phyloP scores from a whole-genome alignment of 2,113 vertebrate species.

The Ameiurus melas region DNA sequence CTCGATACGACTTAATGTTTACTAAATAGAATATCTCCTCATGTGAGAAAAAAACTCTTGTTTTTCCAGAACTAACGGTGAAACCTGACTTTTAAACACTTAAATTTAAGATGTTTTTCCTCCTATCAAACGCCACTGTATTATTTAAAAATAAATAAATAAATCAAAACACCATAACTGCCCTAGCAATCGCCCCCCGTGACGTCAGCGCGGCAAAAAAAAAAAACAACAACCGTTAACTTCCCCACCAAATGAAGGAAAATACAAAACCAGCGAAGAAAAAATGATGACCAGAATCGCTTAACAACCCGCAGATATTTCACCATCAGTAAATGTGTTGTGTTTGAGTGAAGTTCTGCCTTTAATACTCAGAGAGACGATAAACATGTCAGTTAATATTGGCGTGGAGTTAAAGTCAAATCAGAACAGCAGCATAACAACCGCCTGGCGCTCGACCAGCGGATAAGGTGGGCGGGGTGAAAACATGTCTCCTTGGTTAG shows the following conservation, averaged over 20 bases:
- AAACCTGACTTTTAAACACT: background rate
- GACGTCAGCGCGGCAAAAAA: background rate
- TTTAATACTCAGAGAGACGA: background rate
- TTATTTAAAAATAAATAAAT: no score
- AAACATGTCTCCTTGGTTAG: conserved; percentile 40
- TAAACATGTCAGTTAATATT: background rate
- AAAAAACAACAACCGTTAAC: background rate
- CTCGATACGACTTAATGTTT: background rate
- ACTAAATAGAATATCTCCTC: background rate
- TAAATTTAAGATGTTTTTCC: background rate
- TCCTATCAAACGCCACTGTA: background rate
- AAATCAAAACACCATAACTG: background rate
- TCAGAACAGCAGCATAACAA: background rate
- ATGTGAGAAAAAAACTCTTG: background rate
- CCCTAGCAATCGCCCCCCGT: background rate
- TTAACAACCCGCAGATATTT: background rate
- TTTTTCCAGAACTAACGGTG: background rate
- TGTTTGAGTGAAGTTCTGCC: no score
- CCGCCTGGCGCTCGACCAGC: background rate
- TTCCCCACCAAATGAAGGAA: background rate
- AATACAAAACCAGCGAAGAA: background rate
- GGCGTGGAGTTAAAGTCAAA: background rate
- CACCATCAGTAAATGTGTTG: background rate
- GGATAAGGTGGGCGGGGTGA: conserved; percentile 51
- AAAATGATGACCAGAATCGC: no score